Conservation (phyloP, 2,888 invertebrate species). For the Philhelius pedissequus region DNA sequence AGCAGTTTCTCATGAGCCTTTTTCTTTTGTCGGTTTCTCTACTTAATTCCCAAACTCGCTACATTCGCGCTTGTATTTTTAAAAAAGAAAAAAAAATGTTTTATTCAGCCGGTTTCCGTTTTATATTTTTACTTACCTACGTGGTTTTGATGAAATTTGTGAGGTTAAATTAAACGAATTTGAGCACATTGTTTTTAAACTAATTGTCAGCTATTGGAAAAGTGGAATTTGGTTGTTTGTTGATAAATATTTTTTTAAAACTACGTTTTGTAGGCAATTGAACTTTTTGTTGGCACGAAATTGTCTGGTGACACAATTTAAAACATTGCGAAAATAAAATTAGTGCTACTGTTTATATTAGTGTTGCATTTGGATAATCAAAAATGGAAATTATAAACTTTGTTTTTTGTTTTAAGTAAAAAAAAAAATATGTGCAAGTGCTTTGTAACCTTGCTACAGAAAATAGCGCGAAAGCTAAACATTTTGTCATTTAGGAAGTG, state of each 20-base stretch:
- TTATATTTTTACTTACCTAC: conserved; percentile 28
- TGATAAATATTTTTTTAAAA: neutral
- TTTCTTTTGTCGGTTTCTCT: neutral
- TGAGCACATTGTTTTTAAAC: conserved; percentile 44
- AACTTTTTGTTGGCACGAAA: conserved; percentile 28
- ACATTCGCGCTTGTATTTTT: conserved; percentile 45
- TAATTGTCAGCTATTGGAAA: neutral
- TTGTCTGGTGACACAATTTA: conserved; percentile 40
- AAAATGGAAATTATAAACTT: too few relatives aligned
- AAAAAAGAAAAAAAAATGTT: too few relatives aligned
- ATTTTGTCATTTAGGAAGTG: too few relatives aligned
- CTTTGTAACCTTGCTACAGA: too few relatives aligned
- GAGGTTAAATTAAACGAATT: conserved; percentile 43
- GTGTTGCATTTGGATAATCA: neutral
- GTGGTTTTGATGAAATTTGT: conserved; percentile 50
- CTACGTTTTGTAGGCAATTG: conserved; percentile 4
- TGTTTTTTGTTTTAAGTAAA: too few relatives aligned
- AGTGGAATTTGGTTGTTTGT: neutral
- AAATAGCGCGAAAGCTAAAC: too few relatives aligned
- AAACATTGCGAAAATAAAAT: conserved; percentile 26
- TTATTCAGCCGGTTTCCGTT: conserved; percentile 60
- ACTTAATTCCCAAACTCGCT: conserved; percentile 42
- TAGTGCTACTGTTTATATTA: neutral
- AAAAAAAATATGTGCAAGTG: too few relatives aligned
- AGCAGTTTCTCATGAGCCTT: neutral